Evolutionary conservation across 2,797 vertebrate genomes (phyloP).

Genomic region (Syngnathus acus): DNA sequence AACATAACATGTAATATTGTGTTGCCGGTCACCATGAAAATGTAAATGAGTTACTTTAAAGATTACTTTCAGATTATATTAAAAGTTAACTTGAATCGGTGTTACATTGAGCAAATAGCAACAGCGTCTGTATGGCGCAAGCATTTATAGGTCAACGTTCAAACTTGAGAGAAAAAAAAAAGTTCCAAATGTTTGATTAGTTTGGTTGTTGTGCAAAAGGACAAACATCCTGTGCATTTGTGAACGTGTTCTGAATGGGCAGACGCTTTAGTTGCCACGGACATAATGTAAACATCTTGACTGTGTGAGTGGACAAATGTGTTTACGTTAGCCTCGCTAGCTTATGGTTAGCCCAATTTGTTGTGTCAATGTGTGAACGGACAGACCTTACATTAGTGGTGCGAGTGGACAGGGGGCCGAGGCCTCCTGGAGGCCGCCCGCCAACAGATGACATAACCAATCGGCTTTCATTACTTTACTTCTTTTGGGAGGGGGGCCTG

Average conservation of each 20-base stretch:
- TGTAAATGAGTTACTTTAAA: too few relatives aligned
- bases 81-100: too few relatives aligned
- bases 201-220: too few relatives aligned
- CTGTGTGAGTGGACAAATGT: background rate
- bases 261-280: too few relatives aligned
- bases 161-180: background rate
- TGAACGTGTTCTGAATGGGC: too few relatives aligned
- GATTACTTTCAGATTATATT: too few relatives aligned
- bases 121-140: too few relatives aligned
- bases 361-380: background rate
- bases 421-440: background rate
- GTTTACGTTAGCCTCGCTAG: background rate
- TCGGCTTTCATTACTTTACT: slow-evolving; percentile 45
- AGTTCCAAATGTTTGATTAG: too few relatives aligned
- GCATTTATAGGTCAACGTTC: too few relatives aligned
- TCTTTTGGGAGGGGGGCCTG: slow-evolving; percentile 17
- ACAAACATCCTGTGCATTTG: too few relatives aligned
- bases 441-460: slow-evolving; percentile 40
- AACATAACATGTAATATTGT: background rate
- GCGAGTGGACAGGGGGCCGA: background rate
- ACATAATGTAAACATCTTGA: too few relatives aligned
- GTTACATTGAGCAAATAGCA: too few relatives aligned
- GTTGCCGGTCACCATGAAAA: background rate
- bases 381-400: background rate
- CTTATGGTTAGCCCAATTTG: background rate